phyloP scores from a whole-genome alignment of 2,113 vertebrate species.

The Ivindomyrus marchei region DNA sequence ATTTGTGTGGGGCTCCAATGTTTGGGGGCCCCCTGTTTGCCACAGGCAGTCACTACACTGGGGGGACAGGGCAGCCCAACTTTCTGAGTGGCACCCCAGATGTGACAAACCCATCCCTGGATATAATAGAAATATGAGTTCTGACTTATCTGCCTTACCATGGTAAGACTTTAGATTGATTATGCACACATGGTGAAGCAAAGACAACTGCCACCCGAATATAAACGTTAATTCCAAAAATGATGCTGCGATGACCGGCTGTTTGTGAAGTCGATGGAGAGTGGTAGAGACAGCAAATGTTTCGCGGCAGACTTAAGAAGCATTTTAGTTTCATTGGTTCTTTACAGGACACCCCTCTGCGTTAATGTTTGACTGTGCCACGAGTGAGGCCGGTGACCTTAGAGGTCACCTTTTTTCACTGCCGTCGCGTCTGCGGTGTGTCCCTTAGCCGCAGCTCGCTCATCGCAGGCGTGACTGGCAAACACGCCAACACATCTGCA shows the following conservation, averaged over 20 bases:
- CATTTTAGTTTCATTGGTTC: not conserved
- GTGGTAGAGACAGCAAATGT: conserved; percentile 23
- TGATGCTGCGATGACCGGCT: not conserved
- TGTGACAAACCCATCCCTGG: not conserved
- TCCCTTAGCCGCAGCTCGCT: not conserved
- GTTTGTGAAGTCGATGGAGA: not conserved
- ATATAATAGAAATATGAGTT: not conserved
- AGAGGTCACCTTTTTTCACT: not conserved
- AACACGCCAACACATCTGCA: not conserved
- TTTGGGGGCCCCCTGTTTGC: not conserved
- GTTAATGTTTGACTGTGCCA: conserved; percentile 19
- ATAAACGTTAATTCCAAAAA: not conserved
- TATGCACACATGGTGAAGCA: not conserved
- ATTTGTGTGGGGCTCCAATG: not conserved
- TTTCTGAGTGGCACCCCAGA: too few species aligned
- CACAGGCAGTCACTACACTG: not conserved
- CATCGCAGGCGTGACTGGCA: not conserved
- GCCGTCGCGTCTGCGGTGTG: conserved; percentile 2
- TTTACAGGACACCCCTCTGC: conserved; percentile 25
- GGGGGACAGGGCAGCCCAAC: not conserved
- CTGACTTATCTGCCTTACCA: not conserved
- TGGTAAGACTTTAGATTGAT: not conserved
- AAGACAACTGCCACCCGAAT: not conserved
- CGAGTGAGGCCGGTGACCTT: conserved; percentile 29
- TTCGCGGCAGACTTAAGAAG: conserved; percentile 26